Percentiles rank a stretch among this genome's conserved stretches.
These are phyloP conservation scores for Belonocnema kinseyi DNA, from an alignment of 1,140 invertebrate species.

Conservation along the genomic window DNA sequence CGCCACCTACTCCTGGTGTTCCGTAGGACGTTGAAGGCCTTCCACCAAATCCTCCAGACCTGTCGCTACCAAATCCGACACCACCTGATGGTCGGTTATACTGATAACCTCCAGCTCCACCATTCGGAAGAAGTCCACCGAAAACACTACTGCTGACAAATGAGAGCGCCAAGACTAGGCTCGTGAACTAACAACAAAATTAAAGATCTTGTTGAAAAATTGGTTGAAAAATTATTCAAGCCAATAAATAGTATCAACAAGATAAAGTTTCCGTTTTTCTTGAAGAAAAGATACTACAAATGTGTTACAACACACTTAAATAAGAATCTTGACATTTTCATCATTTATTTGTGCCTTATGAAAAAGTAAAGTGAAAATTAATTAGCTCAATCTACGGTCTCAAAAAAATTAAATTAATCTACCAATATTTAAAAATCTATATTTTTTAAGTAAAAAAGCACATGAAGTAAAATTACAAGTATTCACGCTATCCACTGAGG, in stretches of 20 bases:
- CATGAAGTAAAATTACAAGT: background rate
- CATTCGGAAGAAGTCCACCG: slow-evolving; percentile 63
- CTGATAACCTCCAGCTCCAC: slow-evolving; percentile 64
- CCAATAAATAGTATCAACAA: background rate
- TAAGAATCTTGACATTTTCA: no score
- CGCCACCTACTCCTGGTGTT: slow-evolving; percentile 52
- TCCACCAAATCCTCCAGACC: slow-evolving; percentile 47
- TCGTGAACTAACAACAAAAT: slow-evolving; percentile 57
- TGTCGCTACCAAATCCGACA: slow-evolving; percentile 43
- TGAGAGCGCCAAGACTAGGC: slow-evolving; percentile 57
- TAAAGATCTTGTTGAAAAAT: background rate
- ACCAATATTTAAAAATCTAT: no score
- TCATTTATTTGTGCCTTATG: no score
- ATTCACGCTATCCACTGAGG: background rate
- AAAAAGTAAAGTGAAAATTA: no score
- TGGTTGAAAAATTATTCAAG: background rate
- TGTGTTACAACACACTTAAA: no score
- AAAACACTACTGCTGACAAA: slow-evolving; percentile 57
- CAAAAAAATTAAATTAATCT: no score
- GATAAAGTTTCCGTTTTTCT: no score
- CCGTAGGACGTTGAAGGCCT: slow-evolving; percentile 57
- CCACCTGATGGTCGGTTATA: slow-evolving; percentile 61
- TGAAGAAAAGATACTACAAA: no score
- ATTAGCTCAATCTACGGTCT: no score
- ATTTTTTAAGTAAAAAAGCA: background rate